Percentiles rank a stretch among this genome's conserved stretches.
These are phyloP conservation scores for Paedocypris sp. DNA, from an alignment of 2,113 vertebrate species.

Conservation along the genomic window DNA sequence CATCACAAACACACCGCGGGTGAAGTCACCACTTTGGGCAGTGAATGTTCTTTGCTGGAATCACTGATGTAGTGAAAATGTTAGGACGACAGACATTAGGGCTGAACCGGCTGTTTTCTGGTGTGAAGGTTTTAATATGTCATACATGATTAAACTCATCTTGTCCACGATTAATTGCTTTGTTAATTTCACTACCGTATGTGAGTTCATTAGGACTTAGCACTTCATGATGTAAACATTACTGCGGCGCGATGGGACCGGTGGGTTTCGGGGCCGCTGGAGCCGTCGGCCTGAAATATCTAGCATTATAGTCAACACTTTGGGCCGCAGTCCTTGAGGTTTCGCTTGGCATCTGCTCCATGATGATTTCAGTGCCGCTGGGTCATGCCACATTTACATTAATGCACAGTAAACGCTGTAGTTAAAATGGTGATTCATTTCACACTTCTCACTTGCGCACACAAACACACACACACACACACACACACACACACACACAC, in stretches of 20 bases:
- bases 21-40: too few species aligned
- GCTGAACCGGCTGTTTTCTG: slow-evolving; percentile 32
- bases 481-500: too few species aligned
- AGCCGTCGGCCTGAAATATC: neutral
- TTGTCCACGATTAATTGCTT: slow-evolving; percentile 2
- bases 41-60: too few species aligned
- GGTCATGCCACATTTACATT: too few species aligned
- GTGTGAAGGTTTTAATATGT: slow-evolving; percentile 25
- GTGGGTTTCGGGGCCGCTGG: neutral
- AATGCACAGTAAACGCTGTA: too few species aligned
- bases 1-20: too few species aligned
- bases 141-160: slow-evolving; percentile 24
- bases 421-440: too few species aligned
- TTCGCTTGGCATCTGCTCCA: too few species aligned
- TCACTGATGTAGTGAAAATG: slow-evolving; percentile 40
- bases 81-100: slow-evolving; percentile 27
- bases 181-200: neutral
- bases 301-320: neutral
- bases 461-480: too few species aligned
- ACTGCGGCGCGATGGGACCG: neutral
- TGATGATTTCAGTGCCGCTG: too few species aligned
- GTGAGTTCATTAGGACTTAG: slow-evolving; percentile 1
- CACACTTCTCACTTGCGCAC: too few species aligned
- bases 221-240: slow-evolving; percentile 4
- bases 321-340: neutral